A percentile compares a stretch with the other conserved stretches of the same genome.
These are phyloP conservation scores for Bhutanitis thaidina DNA, from an alignment of 2,888 invertebrate genomes.

Conservation along the genomic window DNA sequence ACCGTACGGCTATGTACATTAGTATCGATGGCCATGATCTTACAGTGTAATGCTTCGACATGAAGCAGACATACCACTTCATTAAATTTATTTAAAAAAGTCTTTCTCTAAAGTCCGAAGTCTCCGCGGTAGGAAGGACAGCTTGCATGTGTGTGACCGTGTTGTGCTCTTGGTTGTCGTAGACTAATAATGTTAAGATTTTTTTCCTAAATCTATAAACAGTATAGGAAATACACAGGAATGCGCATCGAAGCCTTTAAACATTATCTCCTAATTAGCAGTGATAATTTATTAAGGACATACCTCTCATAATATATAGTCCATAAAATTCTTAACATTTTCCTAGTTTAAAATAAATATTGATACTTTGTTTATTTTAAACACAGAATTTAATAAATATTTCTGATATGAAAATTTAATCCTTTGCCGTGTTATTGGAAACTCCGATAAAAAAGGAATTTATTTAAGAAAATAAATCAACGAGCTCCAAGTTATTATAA, in stretches of 20 bases:
- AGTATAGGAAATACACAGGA: neutral
- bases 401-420: too few species aligned
- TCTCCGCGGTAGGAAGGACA: conserved; percentile 25
- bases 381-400: neutral
- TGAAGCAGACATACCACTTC: conserved; percentile 18
- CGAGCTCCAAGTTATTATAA: too few species aligned
- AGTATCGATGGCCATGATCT: conserved; percentile 63
- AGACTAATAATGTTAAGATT: neutral
- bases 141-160: conserved; percentile 66
- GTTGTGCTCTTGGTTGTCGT: conserved; percentile 39
- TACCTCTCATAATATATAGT: too few species aligned
- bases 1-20: conserved; percentile 41
- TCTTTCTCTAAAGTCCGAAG: conserved; percentile 17
- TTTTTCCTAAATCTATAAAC: neutral
- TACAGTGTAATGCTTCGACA: conserved; percentile 24
- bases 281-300: too few species aligned
- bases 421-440: too few species aligned
- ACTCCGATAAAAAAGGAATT: too few species aligned
- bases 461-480: too few species aligned
- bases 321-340: too few species aligned
- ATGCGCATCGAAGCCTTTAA: too few species aligned
- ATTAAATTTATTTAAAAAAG: neutral
- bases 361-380: neutral
- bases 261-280: too few species aligned
- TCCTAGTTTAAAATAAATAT: too few species aligned